phyloP scores from a whole-genome alignment of 2,888 invertebrate genomes.

The Sarcophaga variegata region DNA sequence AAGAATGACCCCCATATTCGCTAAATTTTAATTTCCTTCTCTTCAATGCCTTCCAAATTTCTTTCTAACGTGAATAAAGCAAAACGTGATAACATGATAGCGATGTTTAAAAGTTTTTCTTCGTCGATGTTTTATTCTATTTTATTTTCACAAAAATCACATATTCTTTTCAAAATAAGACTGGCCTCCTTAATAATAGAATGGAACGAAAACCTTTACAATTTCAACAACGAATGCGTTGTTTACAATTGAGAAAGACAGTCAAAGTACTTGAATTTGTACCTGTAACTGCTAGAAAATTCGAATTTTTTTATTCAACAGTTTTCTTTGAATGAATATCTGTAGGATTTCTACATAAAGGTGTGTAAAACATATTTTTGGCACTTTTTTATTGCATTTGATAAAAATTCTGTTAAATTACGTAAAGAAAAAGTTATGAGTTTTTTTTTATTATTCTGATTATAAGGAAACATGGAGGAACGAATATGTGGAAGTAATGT shows the following conservation, averaged over 20 bases:
- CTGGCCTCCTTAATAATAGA: slow-evolving; percentile 44
- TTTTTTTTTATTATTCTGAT: slow-evolving; percentile 16
- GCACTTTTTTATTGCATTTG: slow-evolving; percentile 8
- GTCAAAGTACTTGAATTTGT: slow-evolving; percentile 53
- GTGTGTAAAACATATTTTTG: slow-evolving; percentile 49
- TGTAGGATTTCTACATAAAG: slow-evolving; percentile 31
- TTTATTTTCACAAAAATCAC: too few species aligned
- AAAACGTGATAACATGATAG: background rate
- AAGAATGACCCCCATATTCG: too few species aligned
- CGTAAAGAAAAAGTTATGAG: slow-evolving; percentile 6
- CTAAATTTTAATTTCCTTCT: too few species aligned
- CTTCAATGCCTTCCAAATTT: too few species aligned
- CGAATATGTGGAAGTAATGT: background rate
- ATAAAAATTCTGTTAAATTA: slow-evolving; percentile 38
- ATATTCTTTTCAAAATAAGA: too few species aligned
- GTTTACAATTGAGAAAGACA: slow-evolving; percentile 67
- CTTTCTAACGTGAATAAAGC: background rate
- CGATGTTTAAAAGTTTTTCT: background rate
- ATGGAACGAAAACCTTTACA: slow-evolving; percentile 38
- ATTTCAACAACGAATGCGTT: slow-evolving; percentile 52
- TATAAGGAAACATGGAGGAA: slow-evolving; percentile 13
- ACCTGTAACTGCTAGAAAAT: slow-evolving; percentile 14
- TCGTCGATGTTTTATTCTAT: background rate
- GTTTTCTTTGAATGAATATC: slow-evolving; percentile 1
- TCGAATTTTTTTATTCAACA: slow-evolving; percentile 40